Evolutionary conservation across 2,113 vertebrate genomes (phyloP).

Genomic region (Phaethon lepturus): DNA sequence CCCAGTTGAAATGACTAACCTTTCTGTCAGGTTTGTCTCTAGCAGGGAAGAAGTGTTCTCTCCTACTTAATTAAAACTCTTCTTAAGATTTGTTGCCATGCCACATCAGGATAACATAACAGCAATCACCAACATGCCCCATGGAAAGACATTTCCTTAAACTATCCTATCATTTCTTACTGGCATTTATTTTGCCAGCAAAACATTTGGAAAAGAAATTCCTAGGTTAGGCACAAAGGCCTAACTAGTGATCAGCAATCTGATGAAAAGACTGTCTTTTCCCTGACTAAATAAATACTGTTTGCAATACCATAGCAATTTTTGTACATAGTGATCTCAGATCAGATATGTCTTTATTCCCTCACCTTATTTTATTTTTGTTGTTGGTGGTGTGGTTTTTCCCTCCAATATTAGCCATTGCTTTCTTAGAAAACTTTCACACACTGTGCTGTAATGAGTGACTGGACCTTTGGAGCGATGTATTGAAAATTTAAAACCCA

Average conservation of each 20-base stretch:
- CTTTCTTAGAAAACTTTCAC: not conserved
- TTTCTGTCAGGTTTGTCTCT: not conserved
- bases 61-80: slow-evolving; percentile 13
- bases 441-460: not conserved
- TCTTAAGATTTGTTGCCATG: not conserved
- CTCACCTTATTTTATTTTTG: not conserved
- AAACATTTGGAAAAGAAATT: not conserved
- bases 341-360: not conserved
- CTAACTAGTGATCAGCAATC: not conserved
- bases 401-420: not conserved
- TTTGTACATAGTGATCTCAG: not conserved
- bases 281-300: not conserved
- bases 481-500: not conserved
- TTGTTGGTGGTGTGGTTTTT: not conserved
- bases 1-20: not conserved
- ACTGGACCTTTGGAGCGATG: not conserved
- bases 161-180: not conserved
- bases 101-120: not conserved
- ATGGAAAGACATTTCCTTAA: not conserved
- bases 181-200: not conserved
- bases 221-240: not conserved
- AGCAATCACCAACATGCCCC: not conserved
- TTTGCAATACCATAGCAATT: not conserved
- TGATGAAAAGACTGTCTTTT: not conserved
- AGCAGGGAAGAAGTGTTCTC: not conserved